Evolutionary conservation across 64 coral and sea anemone species (phyloP), one percentile per base, ranked within the genome.

Genomic region (Montipora sp.): DNA sequence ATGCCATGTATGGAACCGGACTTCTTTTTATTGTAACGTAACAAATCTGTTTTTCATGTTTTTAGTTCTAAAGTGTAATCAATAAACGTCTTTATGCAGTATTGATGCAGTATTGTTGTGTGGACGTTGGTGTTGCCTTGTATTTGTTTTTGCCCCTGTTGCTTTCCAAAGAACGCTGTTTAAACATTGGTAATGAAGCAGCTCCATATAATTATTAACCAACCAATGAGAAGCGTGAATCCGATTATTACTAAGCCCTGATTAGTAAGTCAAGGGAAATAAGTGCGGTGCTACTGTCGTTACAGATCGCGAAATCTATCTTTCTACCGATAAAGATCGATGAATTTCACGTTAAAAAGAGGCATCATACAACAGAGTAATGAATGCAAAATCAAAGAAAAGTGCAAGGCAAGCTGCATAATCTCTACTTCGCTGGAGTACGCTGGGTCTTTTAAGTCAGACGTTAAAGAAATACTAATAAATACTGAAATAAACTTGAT

Each of bases 171-270:
- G 0, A 55, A 55, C 51, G 0, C 10, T 7, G 0, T 55, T 7
- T 7, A 7, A 55, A 7, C 51, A 0, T 23, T 43, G 69, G 27
- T 19, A 53, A 92, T 92, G 19, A 92, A 92, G 48, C 90, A 92
- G 23, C 90, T 75, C 90, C 90, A 92, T 77, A 92, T 85, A 24
- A 92, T 92, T 1, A 86, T 55, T 23, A 92, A 5, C 81, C 81
- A 86, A 14, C 81, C 81, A 66, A 92, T 92, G 13, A 92, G 18
- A 77, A 92, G 90, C 43, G 80, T 92, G 75, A 84, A 85, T 3
- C 80, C 51, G 4, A 92, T 36, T 5, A 92, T 69, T 1, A 70
- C 81, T 53, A 92, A 57, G 23, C 90, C 90, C 90, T 92, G 72
- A 75, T 92, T 78, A 16, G 44, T 53, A 21, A 15, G 82, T 85